Conservation (phyloP, 2,797 vertebrate genomes). For the Todus mexicanus region DNA sequence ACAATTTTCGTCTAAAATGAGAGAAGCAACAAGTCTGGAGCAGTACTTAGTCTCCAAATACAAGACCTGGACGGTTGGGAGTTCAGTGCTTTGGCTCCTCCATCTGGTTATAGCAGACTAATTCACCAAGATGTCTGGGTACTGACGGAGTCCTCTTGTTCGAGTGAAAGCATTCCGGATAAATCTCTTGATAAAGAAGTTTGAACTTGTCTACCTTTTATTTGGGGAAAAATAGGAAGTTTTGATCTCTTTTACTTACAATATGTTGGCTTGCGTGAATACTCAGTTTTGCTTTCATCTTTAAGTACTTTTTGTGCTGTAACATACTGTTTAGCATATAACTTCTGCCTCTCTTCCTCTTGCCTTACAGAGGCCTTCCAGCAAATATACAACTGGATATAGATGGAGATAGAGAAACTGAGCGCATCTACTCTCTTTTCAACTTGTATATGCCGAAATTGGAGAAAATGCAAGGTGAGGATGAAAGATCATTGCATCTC, state of each 20-base stretch:
- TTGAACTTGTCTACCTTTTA: not conserved
- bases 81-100: conserved; percentile 52
- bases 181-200: not conserved
- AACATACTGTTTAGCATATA: not conserved
- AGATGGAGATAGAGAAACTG: conserved; percentile 94
- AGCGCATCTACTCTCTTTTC: conserved; percentile 96
- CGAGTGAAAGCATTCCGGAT: not conserved
- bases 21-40: not conserved
- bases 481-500: not conserved
- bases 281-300: not conserved
- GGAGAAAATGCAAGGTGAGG: conserved; percentile 97
- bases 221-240: not conserved
- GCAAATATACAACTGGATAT: conserved; percentile 98
- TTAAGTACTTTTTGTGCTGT: not conserved
- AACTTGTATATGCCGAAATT: conserved; percentile 91
- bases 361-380: conserved; percentile 84
- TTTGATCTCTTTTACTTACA: not conserved
- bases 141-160: not conserved
- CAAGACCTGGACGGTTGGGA: not conserved
- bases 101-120: conserved; percentile 23
- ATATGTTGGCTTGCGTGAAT: not conserved
- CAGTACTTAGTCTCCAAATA: not conserved
- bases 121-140: not conserved
- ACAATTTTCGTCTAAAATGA: not conserved
- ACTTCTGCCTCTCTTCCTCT: not conserved